Conservation (phyloP, 2,888 invertebrate species). For the Cantharis rustica region DNA sequence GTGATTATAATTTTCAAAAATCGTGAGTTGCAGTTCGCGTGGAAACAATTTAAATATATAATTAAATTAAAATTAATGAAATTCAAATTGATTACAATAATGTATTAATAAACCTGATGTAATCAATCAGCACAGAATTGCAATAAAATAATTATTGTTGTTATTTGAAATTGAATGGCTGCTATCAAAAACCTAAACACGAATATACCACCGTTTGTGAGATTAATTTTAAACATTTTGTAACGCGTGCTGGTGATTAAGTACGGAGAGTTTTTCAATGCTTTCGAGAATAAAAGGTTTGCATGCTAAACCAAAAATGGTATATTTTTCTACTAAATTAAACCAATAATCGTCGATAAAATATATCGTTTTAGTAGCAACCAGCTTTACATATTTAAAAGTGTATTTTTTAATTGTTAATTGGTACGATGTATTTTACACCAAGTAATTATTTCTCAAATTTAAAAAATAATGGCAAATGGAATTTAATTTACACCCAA, state of each 20-base stretch:
- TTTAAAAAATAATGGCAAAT: background rate
- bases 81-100: background rate
- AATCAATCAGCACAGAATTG: background rate
- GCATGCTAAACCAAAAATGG: constrained; percentile 4
- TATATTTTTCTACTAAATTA: constrained; percentile 14
- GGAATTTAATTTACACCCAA: background rate
- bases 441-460: background rate
- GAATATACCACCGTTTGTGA: constrained; percentile 6
- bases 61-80: background rate
- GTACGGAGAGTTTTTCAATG: constrained; percentile 12
- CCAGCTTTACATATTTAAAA: background rate
- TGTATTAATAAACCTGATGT: background rate
- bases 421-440: background rate
- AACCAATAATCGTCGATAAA: constrained; percentile 10
- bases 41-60: background rate
- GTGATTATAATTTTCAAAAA: background rate
- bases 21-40: too few relatives aligned
- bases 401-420: background rate
- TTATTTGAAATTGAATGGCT: background rate
- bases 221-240: constrained; percentile 19
- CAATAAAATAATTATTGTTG: background rate
- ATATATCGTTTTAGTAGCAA: background rate
- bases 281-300: constrained; percentile 6
- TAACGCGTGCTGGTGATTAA: constrained; percentile 16
- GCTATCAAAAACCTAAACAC: constrained; percentile 9